Percentiles rank a stretch among this genome's conserved stretches.
Evolutionary conservation across 2,888 invertebrate species (phyloP).

Genomic region (Cataglyphis livida): DNA sequence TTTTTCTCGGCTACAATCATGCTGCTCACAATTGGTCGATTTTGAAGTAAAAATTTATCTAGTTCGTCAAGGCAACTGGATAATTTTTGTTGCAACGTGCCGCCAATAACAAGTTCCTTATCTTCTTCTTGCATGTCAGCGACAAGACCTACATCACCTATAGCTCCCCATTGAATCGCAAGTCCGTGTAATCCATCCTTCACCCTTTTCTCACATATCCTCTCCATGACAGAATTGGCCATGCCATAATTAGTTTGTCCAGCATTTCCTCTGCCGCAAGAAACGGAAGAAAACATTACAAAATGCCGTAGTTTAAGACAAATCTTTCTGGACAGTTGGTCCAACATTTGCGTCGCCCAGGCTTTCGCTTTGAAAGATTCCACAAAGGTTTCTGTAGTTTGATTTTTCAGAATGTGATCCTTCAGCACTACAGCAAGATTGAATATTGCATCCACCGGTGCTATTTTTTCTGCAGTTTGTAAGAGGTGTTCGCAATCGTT

Average conservation of each 20-base stretch:
- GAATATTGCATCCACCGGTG: slow-evolving; percentile 89
- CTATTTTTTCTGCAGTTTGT: slow-evolving; percentile 86
- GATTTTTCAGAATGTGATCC: slow-evolving; percentile 87
- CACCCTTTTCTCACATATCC: slow-evolving; percentile 79
- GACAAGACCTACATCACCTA: slow-evolving; percentile 6
- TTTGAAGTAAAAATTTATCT: slow-evolving; percentile 88
- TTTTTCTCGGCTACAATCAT: neutral
- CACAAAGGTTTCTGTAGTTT: slow-evolving; percentile 86
- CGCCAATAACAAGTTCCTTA: slow-evolving; percentile 82
- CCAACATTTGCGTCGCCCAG: slow-evolving; percentile 87
- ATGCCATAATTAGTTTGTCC: slow-evolving; percentile 90
- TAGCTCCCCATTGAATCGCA: slow-evolving; percentile 16
- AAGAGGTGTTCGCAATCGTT: slow-evolving; percentile 90
- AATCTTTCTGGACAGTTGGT: slow-evolving; percentile 86
- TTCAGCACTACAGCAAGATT: slow-evolving; percentile 88
- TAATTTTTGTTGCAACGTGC: slow-evolving; percentile 87
- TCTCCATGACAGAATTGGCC: slow-evolving; percentile 90
- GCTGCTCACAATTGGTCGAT: slow-evolving; percentile 88
- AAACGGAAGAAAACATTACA: slow-evolving; percentile 89
- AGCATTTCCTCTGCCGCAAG: slow-evolving; percentile 89
- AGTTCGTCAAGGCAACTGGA: slow-evolving; percentile 88
- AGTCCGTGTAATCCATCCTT: slow-evolving; percentile 21
- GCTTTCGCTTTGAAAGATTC: slow-evolving; percentile 87
- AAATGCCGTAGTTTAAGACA: slow-evolving; percentile 86
- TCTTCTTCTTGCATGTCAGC: slow-evolving; percentile 2